phyloP scores from a whole-genome alignment of 2,888 invertebrate species.

The Pammene fasciana region DNA sequence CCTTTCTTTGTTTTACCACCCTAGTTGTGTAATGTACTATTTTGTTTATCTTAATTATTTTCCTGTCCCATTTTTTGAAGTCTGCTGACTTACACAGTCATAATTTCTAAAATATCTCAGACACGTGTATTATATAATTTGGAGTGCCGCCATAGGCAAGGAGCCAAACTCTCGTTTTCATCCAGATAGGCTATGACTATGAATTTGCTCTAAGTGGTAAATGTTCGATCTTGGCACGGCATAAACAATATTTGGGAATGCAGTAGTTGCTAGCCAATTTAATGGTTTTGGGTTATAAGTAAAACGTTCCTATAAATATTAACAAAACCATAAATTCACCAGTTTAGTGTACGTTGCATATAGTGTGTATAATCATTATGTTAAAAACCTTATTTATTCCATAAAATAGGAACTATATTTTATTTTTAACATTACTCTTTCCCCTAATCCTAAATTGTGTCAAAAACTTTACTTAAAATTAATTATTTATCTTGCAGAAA shows the following conservation, averaged over 20 bases:
- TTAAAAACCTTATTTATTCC: too few relatives aligned
- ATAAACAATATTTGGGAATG: neutral
- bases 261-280: constrained; percentile 4
- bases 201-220: neutral
- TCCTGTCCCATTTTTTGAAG: constrained; percentile 14
- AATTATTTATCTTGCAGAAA: constrained; percentile 63
- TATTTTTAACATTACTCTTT: neutral
- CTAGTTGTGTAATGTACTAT: too few relatives aligned
- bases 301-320: too few relatives aligned
- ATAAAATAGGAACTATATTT: neutral
- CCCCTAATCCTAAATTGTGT: neutral
- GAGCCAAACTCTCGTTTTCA: constrained; percentile 38
- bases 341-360: too few relatives aligned
- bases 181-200: constrained; percentile 9
- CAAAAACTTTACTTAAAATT: neutral
- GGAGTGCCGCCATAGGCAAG: constrained; percentile 23
- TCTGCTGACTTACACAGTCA: constrained; percentile 8
- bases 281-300: neutral
- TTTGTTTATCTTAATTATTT: too few relatives aligned
- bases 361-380: too few relatives aligned
- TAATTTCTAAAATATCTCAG: constrained; percentile 12
- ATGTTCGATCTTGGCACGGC: constrained; percentile 7
- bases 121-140: constrained; percentile 34
- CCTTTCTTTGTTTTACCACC: too few relatives aligned
- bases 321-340: too few relatives aligned